phyloP scores from a whole-genome alignment of 2,113 vertebrate species.

The Alethe castanea region DNA sequence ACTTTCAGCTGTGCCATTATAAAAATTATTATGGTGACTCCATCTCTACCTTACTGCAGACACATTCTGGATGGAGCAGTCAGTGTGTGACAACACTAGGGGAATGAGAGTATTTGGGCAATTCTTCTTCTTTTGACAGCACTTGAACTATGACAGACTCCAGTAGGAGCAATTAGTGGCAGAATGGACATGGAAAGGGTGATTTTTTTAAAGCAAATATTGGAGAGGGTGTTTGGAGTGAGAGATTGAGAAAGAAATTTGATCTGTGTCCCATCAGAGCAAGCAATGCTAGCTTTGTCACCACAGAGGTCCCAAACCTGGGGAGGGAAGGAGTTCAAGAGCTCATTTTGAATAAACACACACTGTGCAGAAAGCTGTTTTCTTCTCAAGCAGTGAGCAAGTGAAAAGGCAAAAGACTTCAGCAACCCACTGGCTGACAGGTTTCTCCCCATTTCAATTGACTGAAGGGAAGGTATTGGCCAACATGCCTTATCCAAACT shows the following conservation, averaged over 20 bases:
- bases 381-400: background rate
- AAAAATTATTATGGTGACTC: background rate
- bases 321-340: background rate
- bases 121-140: conserved; percentile 38
- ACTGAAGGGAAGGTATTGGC: background rate
- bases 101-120: conserved; percentile 19
- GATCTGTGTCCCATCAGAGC: background rate
- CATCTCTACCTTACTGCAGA: background rate
- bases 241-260: conserved; percentile 10
- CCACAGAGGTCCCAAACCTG: background rate
- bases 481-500: background rate
- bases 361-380: background rate
- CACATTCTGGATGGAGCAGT: background rate
- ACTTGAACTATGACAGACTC: background rate
- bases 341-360: background rate
- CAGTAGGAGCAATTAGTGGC: conserved; percentile 26
- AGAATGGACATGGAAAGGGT: conserved; percentile 23
- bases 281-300: background rate
- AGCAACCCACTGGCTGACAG: background rate
- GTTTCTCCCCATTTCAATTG: background rate
- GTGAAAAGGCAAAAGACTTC: background rate
- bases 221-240: background rate
- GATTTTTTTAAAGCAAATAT: conserved; percentile 2
- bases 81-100: background rate
- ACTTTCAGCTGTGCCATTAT: background rate